phyloP scores from a whole-genome alignment of 2,888 invertebrate genomes.

The Philereme transversata region DNA sequence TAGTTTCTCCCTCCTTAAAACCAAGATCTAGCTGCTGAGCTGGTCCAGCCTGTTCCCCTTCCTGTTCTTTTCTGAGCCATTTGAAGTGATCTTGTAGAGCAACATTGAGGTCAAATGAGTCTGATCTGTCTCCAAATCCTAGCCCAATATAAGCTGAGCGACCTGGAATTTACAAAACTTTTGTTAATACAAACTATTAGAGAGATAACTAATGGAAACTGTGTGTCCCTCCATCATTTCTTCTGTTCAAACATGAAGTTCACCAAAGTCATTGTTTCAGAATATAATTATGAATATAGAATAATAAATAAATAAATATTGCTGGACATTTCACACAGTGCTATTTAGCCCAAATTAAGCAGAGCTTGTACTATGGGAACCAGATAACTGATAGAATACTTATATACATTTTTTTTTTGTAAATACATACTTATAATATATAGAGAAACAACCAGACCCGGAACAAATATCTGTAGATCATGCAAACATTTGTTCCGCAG shows the following conservation, averaged over 20 bases:
- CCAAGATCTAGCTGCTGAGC: conserved; percentile 95
- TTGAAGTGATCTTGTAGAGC: conserved; percentile 99
- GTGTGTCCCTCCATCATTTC: neutral
- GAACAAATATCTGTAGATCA: too few relatives aligned
- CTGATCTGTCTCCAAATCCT: conserved; percentile 98
- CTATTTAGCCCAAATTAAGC: too few relatives aligned
- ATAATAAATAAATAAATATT: too few relatives aligned
- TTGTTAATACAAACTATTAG: neutral
- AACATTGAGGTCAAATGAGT: conserved; percentile 99
- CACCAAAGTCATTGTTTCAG: neutral
- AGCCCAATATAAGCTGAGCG: conserved; percentile 97
- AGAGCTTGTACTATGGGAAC: too few relatives aligned
- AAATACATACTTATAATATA: too few relatives aligned
- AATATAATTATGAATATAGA: too few relatives aligned
- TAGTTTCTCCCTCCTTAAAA: conserved; percentile 99
- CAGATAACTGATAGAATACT: too few relatives aligned
- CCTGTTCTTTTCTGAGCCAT: conserved; percentile 93
- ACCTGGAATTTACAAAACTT: conserved; percentile 71
- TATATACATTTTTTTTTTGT: too few relatives aligned
- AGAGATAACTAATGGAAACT: too few relatives aligned
- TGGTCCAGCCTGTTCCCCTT: conserved; percentile 87
- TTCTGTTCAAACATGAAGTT: neutral
- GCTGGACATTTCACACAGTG: too few relatives aligned
- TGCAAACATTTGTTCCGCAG: too few relatives aligned
- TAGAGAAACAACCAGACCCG: too few relatives aligned